These are phyloP conservation scores for Octonoba sinensis DNA, from an alignment of 2,888 invertebrate species.

Conservation along the genomic window DNA sequence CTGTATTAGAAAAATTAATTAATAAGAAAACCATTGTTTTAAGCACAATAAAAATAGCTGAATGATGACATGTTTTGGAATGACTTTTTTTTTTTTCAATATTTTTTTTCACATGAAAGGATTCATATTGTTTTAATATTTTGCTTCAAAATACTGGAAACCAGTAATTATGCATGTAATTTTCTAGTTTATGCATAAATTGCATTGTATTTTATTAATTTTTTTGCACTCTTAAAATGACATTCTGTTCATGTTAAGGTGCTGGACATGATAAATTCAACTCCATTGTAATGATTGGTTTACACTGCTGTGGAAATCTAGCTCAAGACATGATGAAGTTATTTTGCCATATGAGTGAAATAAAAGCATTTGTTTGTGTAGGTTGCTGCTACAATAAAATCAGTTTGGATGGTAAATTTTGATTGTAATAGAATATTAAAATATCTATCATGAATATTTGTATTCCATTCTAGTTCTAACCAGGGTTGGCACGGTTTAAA, in stretches of 20 bases:
- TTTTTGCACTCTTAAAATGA: not conserved
- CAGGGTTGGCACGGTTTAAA: no score
- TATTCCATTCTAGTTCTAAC: not conserved
- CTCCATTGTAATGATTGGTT: constrained; percentile 29
- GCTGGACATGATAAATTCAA: not conserved
- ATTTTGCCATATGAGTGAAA: constrained; percentile 34
- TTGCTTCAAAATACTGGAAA: no score
- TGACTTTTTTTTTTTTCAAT: no score
- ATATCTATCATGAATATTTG: not conserved
- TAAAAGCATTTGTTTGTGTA: constrained; percentile 36
- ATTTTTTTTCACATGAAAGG: no score
- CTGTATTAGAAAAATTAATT: no score
- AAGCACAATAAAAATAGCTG: no score
- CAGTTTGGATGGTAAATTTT: constrained; percentile 23
- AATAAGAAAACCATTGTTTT: no score
- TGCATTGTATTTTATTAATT: not conserved
- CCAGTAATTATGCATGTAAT: not conserved
- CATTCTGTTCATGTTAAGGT: not conserved
- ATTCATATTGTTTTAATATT: no score
- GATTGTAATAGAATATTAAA: not conserved
- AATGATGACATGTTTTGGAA: no score
- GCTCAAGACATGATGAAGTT: constrained; percentile 52
- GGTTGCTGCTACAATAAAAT: constrained; percentile 57
- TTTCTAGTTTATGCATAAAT: not conserved
- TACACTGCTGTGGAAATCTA: constrained; percentile 53